Base-by-base conservation (phyloP, 1,140 invertebrate species). In the Dysdera silvatica region DNA sequence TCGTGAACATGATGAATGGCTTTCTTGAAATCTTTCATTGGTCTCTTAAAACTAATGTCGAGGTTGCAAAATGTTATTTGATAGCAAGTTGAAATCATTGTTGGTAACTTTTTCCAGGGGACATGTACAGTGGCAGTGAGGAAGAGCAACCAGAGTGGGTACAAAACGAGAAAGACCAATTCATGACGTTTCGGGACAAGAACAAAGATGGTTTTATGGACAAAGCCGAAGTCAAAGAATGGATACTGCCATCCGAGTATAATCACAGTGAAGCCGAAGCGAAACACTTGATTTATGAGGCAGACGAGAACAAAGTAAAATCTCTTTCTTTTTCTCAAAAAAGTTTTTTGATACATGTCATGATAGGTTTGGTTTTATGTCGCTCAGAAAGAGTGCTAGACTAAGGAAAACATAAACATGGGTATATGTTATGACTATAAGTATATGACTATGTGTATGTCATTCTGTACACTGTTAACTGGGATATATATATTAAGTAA, bases 261-360 rank as follows among this genome's bases (percentile, higher is more conserved):
- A 94, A 99, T 79, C 94, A 98, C 76, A 89, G 93, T 14, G 88
- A 93, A 69, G 91, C 92, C 4, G 96, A 99, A 79, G 86, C 95
- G 0, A 83, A 87, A 57, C 96, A 99, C 80, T 81, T 99, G n/a
- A 86, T 99, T 64, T 88, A 88, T 74, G 90, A 95, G 74, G 88
- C 95, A 3, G 96, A 99, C 77, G 75, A 80, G 0, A 86, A 99
- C 78, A 85, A 86, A 74, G 80, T 81, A 68, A 60, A 24, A 37
- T 20, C 2, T 31, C 20, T 55, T 54, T 60, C 10, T 47, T 28
- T 35, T 48, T 24, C 14, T n/a, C 16, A 37, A 56, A 41, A 16
- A 23, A 37, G 23, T 40, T 45, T 45, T 16, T 20, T 45, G n/a
- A 12, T 45, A 7, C n/a, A 45, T 45, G 43, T n/a, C n/a, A n/a